Percentiles rank a stretch among this genome's conserved stretches.
Conservation (phyloP, 2,797 vertebrate species). For the Geotria australis region DNA sequence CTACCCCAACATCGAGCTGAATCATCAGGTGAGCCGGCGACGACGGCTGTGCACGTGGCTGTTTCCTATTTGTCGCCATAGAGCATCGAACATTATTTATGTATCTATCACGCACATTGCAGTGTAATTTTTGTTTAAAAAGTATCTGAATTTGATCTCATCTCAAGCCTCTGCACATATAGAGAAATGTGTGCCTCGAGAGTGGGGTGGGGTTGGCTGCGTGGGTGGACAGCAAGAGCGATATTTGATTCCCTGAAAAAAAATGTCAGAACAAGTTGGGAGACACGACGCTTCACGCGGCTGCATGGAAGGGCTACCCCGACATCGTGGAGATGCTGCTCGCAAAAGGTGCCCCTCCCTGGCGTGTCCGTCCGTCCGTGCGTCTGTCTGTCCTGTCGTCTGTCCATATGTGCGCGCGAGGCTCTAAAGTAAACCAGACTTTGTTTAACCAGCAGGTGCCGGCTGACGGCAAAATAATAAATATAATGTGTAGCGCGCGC, state of each 20-base stretch:
- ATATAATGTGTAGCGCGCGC: too few relatives aligned
- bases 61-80: conserved; percentile 2
- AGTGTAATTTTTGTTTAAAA: background rate
- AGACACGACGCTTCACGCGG: conserved; percentile 75
- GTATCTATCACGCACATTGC: background rate
- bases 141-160: too few relatives aligned
- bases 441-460: too few relatives aligned
- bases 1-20: conserved; percentile 52
- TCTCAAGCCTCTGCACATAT: too few relatives aligned
- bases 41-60: conserved; percentile 1
- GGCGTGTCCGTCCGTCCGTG: background rate
- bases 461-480: too few relatives aligned
- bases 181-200: too few relatives aligned
- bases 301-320: conserved; percentile 86
- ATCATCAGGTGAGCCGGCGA: conserved; percentile 46
- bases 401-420: too few relatives aligned
- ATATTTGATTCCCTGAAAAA: background rate
- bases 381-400: too few relatives aligned
- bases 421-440: too few relatives aligned
- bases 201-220: too few relatives aligned
- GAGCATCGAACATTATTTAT: background rate
- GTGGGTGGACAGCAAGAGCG: background rate
- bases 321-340: conserved; percentile 86
- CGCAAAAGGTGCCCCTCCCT: conserved; percentile 24
- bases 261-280: conserved; percentile 64